These are phyloP conservation scores for Holothuria glaberrima DNA, from an alignment of 35 echinoderm and acorn worm genomes.

Conservation along the genomic window DNA sequence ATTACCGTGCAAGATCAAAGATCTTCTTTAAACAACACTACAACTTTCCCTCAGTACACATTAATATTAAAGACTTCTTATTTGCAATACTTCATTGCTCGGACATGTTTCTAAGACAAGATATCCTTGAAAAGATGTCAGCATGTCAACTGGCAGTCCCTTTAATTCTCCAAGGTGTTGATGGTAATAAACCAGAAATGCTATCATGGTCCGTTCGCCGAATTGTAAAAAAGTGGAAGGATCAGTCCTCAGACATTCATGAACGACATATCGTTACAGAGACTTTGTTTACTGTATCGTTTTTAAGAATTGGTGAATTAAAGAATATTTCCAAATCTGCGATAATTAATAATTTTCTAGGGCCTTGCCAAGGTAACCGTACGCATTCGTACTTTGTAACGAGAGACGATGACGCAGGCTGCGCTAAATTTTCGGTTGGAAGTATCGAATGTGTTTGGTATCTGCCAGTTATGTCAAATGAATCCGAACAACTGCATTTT, in stretches of 20 bases:
- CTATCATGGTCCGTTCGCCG: neutral
- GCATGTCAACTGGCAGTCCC: constrained; percentile 33
- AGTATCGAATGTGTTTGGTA: neutral
- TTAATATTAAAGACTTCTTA: neutral
- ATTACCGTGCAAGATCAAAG: constrained; percentile 5
- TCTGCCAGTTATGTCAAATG: neutral
- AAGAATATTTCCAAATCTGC: constrained; percentile 3
- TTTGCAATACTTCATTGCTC: constrained; percentile 23
- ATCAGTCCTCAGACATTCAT: neutral
- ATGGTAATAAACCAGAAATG: neutral
- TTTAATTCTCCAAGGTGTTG: constrained; percentile 1
- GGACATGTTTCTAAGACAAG: constrained; percentile 7
- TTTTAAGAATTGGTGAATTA: constrained; percentile 26
- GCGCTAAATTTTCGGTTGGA: neutral
- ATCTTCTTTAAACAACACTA: neutral
- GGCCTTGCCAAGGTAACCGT: neutral
- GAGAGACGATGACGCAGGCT: neutral
- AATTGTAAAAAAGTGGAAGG: constrained; percentile 51
- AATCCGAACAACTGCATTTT: no score
- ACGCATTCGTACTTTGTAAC: neutral
- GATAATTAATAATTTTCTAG: constrained; percentile 8
- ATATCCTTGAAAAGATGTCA: constrained; percentile 24
- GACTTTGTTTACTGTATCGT: neutral
- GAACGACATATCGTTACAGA: constrained; percentile 19
- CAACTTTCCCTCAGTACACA: neutral